Conservation (phyloP, 2,888 invertebrate genomes). For the Protodeltote pygarga region DNA sequence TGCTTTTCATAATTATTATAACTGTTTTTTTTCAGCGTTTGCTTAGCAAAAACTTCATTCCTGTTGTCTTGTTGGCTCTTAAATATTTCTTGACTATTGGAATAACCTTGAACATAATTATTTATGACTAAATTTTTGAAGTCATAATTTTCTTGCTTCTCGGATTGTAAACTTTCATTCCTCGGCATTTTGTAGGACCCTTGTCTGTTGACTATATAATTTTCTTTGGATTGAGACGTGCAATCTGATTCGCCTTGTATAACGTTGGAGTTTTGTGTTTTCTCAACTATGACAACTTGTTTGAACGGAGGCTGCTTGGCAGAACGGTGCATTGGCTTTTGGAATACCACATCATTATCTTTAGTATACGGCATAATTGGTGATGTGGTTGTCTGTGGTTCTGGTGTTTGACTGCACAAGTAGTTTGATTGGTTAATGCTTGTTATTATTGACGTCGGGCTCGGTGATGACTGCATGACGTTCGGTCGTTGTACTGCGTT, state of each 20-base stretch:
- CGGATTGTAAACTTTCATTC: slow-evolving; percentile 28
- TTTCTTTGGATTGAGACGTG: slow-evolving; percentile 33
- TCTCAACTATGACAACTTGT: slow-evolving; percentile 69
- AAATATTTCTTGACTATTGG: slow-evolving; percentile 50
- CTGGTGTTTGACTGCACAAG: slow-evolving; percentile 72
- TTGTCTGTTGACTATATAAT: slow-evolving; percentile 50
- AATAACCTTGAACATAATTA: slow-evolving; percentile 56
- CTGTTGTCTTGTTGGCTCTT: slow-evolving; percentile 46
- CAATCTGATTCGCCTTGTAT: slow-evolving; percentile 30
- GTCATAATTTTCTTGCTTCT: slow-evolving; percentile 63
- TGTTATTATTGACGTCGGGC: slow-evolving; percentile 80
- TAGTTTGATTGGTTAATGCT: slow-evolving; percentile 83
- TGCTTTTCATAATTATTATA: slow-evolving; percentile 58
- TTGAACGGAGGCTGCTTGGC: slow-evolving; percentile 60
- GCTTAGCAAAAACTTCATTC: slow-evolving; percentile 45
- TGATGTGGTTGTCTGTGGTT: slow-evolving; percentile 47
- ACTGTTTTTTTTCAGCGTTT: slow-evolving; percentile 53
- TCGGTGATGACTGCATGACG: slow-evolving; percentile 78
- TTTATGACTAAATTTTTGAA: slow-evolving; percentile 69
- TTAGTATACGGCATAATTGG: slow-evolving; percentile 50
- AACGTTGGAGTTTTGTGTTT: slow-evolving; percentile 48
- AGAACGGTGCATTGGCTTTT: slow-evolving; percentile 55
- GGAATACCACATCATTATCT: slow-evolving; percentile 55
- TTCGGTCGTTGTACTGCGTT: slow-evolving; percentile 70
- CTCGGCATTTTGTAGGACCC: slow-evolving; percentile 47